These are phyloP conservation scores for Marmota flaviventris DNA, from an alignment of 2,113 vertebrate species.

Conservation along the genomic window DNA sequence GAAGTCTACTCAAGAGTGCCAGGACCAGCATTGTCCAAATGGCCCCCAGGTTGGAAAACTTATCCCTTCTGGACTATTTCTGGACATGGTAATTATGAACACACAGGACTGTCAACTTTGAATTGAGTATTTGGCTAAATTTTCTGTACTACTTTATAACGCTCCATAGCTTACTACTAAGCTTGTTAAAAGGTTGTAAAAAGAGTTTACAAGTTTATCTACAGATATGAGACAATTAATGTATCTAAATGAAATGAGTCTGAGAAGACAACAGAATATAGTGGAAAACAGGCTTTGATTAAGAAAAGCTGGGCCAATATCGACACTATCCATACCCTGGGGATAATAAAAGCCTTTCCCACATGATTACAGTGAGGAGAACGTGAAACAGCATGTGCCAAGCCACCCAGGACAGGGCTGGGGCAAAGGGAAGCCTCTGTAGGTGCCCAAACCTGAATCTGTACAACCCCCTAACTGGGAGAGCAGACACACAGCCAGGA, in stretches of 20 bases:
- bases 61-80: not conserved
- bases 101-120: not conserved
- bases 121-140: not conserved
- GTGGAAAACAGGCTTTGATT: not conserved
- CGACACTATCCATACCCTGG: not conserved
- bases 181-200: not conserved
- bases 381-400: not conserved
- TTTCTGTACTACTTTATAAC: not conserved
- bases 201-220: not conserved
- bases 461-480: not conserved
- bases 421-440: fast-evolving
- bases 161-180: not conserved
- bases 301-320: not conserved
- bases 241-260: not conserved
- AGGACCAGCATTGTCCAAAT: not conserved
- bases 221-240: not conserved
- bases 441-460: not conserved
- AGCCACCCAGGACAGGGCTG: not conserved
- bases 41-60: not conserved
- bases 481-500: fast-evolving
- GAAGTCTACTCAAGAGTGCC: not conserved
- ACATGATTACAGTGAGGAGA: not conserved
- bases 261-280: not conserved
- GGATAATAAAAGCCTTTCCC: not conserved
- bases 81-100: not conserved